Percentiles rank a stretch among this genome's conserved stretches.
Evolutionary conservation across 2,797 vertebrate genomes (phyloP).

Genomic region (Novumbra hubbsi): DNA sequence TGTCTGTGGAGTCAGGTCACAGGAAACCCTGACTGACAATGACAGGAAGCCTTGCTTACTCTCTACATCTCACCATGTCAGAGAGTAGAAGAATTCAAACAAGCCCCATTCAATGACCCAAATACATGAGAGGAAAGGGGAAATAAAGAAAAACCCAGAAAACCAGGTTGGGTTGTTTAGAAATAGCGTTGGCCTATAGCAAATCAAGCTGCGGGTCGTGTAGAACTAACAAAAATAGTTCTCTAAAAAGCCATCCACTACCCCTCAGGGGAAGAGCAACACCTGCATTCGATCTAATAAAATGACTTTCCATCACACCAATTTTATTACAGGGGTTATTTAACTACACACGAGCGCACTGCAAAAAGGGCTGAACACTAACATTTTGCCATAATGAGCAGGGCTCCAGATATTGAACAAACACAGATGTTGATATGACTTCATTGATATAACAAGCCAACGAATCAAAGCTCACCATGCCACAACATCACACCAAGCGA

Average conservation of each 20-base stretch:
- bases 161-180: no score
- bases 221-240: neutral
- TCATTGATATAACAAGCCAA: neutral
- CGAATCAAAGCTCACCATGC: neutral
- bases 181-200: neutral
- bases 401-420: conserved; percentile 15
- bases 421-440: neutral
- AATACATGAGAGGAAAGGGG: neutral
- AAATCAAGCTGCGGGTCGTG: neutral
- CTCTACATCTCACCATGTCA: neutral
- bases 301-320: neutral
- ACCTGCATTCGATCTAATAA: neutral
- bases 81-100: neutral
- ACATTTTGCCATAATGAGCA: neutral
- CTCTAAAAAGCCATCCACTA: neutral
- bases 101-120: neutral
- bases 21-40: conserved; percentile 6
- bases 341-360: neutral
- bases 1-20: neutral
- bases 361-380: neutral
- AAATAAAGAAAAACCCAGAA: neutral
- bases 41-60: conserved; percentile 34
- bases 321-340: neutral
- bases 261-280: neutral
- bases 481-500: neutral